These are phyloP conservation scores for Tachycineta bicolor DNA, from an alignment of 2,113 vertebrate genomes.

Conservation along the genomic window DNA sequence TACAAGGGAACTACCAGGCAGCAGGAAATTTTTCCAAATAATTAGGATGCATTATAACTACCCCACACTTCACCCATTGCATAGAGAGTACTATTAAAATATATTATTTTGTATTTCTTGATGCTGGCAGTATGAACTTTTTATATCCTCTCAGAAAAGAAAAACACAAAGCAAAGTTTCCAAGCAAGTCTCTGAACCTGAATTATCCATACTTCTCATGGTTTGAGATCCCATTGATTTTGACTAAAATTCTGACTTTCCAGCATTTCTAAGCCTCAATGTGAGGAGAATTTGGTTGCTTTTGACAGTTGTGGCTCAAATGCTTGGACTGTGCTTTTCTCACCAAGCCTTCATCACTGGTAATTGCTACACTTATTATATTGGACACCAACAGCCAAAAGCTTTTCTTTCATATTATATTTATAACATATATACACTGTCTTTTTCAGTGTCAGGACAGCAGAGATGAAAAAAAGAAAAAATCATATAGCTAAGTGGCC, in stretches of 20 bases:
- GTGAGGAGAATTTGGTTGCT: neutral
- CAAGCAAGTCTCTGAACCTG: neutral
- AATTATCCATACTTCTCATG: neutral
- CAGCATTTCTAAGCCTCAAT: neutral
- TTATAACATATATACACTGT: neutral
- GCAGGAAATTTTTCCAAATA: neutral
- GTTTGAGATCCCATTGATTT: neutral
- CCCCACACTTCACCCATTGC: neutral
- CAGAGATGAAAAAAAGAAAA: neutral
- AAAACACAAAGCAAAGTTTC: neutral
- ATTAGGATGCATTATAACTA: neutral
- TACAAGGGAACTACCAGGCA: neutral
- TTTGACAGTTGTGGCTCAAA: neutral
- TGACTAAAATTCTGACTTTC: neutral
- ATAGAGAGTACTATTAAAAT: neutral
- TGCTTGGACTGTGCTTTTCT: neutral
- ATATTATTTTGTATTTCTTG: neutral
- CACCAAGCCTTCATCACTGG: neutral
- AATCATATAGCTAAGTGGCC: fast-evolving
- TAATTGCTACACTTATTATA: neutral
- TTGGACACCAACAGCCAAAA: neutral
- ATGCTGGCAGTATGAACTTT: neutral
- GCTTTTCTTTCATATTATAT: neutral
- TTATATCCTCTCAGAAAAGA: neutral
- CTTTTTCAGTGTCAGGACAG: neutral